Base-by-base conservation (phyloP, 2,888 invertebrate genomes). In the Exocentrus adspersus region DNA sequence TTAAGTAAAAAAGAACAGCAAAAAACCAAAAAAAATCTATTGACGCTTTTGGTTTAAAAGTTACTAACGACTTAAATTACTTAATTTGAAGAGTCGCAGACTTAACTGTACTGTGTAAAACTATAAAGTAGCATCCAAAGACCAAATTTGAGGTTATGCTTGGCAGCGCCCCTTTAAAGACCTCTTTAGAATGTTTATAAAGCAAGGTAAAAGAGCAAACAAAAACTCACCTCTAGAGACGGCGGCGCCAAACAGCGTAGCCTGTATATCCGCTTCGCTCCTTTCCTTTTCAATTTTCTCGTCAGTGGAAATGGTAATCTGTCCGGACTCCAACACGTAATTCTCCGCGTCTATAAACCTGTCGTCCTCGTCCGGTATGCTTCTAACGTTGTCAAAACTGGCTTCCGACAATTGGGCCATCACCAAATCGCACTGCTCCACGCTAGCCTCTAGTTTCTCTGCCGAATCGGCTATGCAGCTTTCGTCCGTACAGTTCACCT, bases 311-410 rank as follows among this genome's bases (percentile, higher is more conserved):
- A 80, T 74, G 37, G 83, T 79, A 58, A 85, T 85, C 74, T 86
- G 85, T 52, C 87, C 87, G 9, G 90, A 90, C 79, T 90, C 90
- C 71, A 92, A 83, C 60, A 92, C 90, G 77, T 91, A 91, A 76
- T 90, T 91, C 77, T 92, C 91, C n/a, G 92, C 92, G 84, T 92
- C 92, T 62, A 90, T 88, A 72, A 92, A 90, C 73, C 89, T 85
- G 76, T 89, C 89, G 81, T 89, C 90, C 77, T 88, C 83, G 28
- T 68, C 68, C 17, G 59, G 57, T 32, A 57, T 57, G 46, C 57
- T 60, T 37, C 59, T 59, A 4, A 62, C 67, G 28, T 58, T 60
- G 28, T 60, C 62, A 37, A 68, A 68, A 41, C 30, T 62, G 14
- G 65, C 16, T 4, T 46, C 57, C 1, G 57, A 30, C 20, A 57